A percentile compares a stretch with the other conserved stretches of the same genome.
phyloP scores from a whole-genome alignment of 2,113 vertebrate genomes.

The Apteryx mantelli region DNA sequence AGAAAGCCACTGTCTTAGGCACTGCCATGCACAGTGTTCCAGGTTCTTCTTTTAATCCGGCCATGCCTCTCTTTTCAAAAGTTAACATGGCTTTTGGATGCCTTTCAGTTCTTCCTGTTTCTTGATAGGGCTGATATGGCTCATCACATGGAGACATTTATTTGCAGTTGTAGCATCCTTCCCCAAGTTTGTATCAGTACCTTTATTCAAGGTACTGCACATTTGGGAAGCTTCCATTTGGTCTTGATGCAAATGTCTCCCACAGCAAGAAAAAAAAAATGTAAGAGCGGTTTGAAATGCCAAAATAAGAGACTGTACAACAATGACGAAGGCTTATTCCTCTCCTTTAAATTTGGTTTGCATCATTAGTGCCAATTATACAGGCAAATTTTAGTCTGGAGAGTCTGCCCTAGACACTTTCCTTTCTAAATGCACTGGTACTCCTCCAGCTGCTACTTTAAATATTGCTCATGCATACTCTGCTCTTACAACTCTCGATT shows the following conservation, averaged over 20 bases:
- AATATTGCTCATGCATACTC: neutral
- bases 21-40: neutral
- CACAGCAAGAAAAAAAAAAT: neutral
- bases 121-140: neutral
- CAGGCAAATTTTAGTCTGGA: neutral
- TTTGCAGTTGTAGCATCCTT: neutral
- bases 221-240: neutral
- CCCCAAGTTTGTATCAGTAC: neutral
- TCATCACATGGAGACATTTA: neutral
- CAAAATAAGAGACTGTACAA: neutral
- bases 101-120: neutral
- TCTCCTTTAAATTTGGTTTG: neutral
- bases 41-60: neutral
- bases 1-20: neutral
- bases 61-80: neutral
- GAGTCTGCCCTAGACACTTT: neutral
- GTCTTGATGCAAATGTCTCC: neutral
- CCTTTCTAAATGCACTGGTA: neutral
- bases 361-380: neutral
- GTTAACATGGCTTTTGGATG: neutral
- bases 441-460: neutral
- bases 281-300: neutral
- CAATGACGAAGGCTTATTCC: neutral
- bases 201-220: neutral
- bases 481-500: neutral